Evolutionary conservation across 1,140 invertebrate species (phyloP).

Genomic region (Bombus haemorrhoidalis): DNA sequence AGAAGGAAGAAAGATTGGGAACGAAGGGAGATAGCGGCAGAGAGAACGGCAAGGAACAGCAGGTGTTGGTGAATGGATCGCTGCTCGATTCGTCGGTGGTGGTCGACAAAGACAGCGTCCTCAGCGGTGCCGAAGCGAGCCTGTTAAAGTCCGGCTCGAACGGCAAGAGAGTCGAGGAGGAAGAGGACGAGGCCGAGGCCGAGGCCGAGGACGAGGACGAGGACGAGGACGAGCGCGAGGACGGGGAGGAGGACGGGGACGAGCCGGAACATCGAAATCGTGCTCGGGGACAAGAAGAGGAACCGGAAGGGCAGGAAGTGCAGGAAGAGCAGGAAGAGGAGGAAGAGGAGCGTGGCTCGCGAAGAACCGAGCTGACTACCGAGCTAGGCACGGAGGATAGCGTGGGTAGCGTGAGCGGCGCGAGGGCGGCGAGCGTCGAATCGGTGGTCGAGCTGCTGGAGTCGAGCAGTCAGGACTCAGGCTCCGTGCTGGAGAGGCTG

Average conservation of each 20-base stretch:
- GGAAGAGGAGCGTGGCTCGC: constrained; percentile 18
- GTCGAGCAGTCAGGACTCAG: constrained; percentile 75
- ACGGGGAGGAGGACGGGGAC: background rate
- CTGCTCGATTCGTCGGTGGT: constrained; percentile 34
- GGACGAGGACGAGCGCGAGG: constrained; percentile 17
- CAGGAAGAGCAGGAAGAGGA: background rate
- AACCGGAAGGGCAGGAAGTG: background rate
- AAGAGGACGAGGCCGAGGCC: constrained; percentile 13
- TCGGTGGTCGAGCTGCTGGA: constrained; percentile 71
- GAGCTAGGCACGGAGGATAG: constrained; percentile 61
- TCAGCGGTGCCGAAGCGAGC: constrained; percentile 34
- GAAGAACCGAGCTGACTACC: constrained; percentile 56
- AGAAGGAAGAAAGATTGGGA: constrained; percentile 5
- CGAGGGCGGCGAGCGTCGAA: constrained; percentile 60
- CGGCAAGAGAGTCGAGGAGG: constrained; percentile 48
- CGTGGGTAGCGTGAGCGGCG: constrained; percentile 44
- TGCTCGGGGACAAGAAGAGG: background rate
- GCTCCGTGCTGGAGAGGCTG: constrained; percentile 82
- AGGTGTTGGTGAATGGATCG: constrained; percentile 62
- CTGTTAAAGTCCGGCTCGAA: constrained; percentile 27
- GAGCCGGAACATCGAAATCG: background rate
- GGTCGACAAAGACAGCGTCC: constrained; percentile 37
- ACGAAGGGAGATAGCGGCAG: background rate
- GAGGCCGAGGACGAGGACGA: constrained; percentile 1
- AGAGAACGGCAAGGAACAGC: constrained; percentile 20